Evolutionary conservation across 2,113 vertebrate species (phyloP).

Genomic region (Apistogramma diplotaenia): DNA sequence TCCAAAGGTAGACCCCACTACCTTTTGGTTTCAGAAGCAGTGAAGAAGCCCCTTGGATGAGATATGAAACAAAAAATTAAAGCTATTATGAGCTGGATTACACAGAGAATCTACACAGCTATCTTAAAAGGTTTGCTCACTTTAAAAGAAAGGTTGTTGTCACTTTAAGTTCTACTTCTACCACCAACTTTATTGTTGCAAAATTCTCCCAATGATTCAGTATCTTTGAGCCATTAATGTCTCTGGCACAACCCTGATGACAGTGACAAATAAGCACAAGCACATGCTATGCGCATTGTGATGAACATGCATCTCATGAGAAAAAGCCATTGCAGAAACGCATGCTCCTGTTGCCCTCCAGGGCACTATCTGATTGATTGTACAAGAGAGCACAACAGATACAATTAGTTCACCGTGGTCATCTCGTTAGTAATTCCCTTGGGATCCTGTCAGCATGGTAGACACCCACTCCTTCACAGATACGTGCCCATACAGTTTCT

Average conservation of each 20-base stretch:
- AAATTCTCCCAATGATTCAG: neutral
- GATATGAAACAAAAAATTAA: too few species aligned
- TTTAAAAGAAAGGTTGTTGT: too few species aligned
- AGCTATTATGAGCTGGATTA: too few species aligned
- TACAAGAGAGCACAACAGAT: conserved; percentile 67
- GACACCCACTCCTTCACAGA: conserved; percentile 10
- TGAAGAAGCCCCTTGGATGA: too few species aligned
- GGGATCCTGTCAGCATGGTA: conserved; percentile 38
- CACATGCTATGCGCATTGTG: neutral
- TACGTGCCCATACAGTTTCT: neutral
- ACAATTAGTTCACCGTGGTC: conserved; percentile 70
- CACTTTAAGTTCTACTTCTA: neutral
- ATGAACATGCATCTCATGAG: neutral
- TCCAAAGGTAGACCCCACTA: too few species aligned
- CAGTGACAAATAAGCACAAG: neutral
- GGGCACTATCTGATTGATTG: conserved; percentile 65
- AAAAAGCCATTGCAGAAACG: neutral
- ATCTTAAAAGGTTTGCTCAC: too few species aligned
- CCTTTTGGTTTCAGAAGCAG: too few species aligned
- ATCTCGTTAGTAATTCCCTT: conserved; percentile 48
- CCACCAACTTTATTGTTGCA: neutral
- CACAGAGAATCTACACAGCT: too few species aligned
- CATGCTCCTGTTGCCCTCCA: conserved; percentile 2
- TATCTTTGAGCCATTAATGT: neutral
- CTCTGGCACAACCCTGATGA: neutral